A percentile compares a stretch with the other conserved stretches of the same genome.
These are phyloP conservation scores for Papilio xuthus DNA, from an alignment of 1,140 invertebrate genomes.

Conservation along the genomic window DNA sequence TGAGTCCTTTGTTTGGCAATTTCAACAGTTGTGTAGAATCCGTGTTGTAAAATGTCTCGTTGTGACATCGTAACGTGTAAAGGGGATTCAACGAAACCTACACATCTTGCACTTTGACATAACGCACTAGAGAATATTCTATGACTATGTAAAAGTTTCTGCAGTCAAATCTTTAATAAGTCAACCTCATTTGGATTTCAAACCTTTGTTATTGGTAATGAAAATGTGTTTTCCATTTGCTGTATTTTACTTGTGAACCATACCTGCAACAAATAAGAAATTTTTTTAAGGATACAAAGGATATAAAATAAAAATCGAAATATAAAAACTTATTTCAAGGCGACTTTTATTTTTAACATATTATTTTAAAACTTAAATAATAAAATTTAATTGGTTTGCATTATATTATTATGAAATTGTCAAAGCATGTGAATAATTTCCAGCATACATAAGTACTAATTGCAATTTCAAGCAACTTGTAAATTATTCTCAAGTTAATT, in stretches of 20 bases:
- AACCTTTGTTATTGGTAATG: background rate
- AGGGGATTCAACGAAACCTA: background rate
- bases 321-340: too few relatives aligned
- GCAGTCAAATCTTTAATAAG: too few relatives aligned
- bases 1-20: background rate
- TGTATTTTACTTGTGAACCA: background rate
- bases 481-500: constrained; percentile 1
- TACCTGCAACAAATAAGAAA: constrained; percentile 1
- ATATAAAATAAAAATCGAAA: too few relatives aligned
- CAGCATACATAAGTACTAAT: background rate
- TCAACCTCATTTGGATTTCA: background rate
- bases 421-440: background rate
- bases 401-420: too few relatives aligned
- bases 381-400: too few relatives aligned
- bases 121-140: background rate
- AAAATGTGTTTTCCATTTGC: background rate
- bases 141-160: background rate
- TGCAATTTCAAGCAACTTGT: background rate
- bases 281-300: background rate
- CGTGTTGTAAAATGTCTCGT: background rate
- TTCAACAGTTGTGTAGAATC: background rate
- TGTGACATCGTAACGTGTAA: background rate
- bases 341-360: too few relatives aligned
- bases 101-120: background rate
- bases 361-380: too few relatives aligned